Evolutionary conservation across 2,888 invertebrate species (phyloP), one percentile per base, ranked within the genome.

Genomic region (Drosophila greeni): DNA sequence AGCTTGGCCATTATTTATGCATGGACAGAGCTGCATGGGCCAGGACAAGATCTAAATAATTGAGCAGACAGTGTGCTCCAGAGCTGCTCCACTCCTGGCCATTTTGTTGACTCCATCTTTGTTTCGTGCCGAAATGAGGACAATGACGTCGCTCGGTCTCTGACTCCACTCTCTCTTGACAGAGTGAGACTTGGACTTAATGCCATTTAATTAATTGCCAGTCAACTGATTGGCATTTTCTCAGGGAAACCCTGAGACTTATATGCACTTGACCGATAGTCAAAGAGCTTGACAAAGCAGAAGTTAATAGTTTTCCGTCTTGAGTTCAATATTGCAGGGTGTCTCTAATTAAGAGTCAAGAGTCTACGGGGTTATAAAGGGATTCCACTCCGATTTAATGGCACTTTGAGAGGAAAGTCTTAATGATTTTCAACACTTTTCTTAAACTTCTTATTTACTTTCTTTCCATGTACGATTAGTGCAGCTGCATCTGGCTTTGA

Each of bases 1-100:
- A 60, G 68, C 58, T 68, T 54, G 65, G 69, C 59, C 73, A 80
- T 82, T 76, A 73, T 68, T 82, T 73, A 79, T 79, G 73, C 56
- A 79, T 80, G 52, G 52, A 52, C 37, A 48, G 20, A 47, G 52
- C 43, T 72, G 74, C 66, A 73, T 61, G 60, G 48, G 29, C 60
- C 68, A 36, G 45, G 47, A 66, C 47, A 39, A 48, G 49, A 39
- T 53, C 72, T 76, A 77, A 79, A 79, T 79, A 79, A 76, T 82
- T 76, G 51, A 82, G 54, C 56, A 60, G 29, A 51, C 61, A 36
- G 56, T 26, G 56, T 34, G 16, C 42, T 58, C 42, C 40, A 59
- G 36, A 53, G 57, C 62, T 51, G 57, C 62, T 51, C 43, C 51
- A 62, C 20, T 51, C 9, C 51, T 31, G 51, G 36, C 45, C 40